Percentiles rank a stretch among this genome's conserved stretches.
These are phyloP conservation scores for Carollia perspicillata DNA, from an alignment of 2,113 vertebrate genomes.

Conservation along the genomic window DNA sequence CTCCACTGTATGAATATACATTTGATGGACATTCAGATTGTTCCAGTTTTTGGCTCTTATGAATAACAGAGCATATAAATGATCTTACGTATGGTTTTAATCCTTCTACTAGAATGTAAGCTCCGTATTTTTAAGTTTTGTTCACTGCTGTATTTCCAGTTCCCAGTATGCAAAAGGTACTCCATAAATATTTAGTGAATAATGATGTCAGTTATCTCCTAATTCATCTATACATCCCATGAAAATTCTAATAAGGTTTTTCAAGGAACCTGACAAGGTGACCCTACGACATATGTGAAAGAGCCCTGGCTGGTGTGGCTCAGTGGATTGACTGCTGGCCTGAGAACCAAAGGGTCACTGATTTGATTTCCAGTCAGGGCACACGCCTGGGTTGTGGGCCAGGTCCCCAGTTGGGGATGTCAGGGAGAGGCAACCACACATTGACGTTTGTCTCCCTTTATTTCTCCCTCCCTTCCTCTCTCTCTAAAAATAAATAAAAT, in stretches of 20 bases:
- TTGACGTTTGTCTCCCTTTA: too few relatives aligned
- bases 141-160: background rate
- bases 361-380: too few relatives aligned
- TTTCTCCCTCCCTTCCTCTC: too few relatives aligned
- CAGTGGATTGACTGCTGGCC: too few relatives aligned
- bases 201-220: background rate
- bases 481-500: too few relatives aligned
- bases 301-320: background rate
- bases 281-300: background rate
- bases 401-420: too few relatives aligned
- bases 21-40: background rate
- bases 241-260: background rate
- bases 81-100: background rate
- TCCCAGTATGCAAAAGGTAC: background rate
- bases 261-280: background rate
- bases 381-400: too few relatives aligned
- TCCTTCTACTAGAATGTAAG: background rate
- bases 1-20: background rate
- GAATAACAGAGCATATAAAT: background rate
- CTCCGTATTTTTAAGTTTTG: background rate
- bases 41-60: background rate
- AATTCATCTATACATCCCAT: background rate
- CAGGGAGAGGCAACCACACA: too few relatives aligned
- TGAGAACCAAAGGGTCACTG: too few relatives aligned
- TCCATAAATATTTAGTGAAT: background rate